Evolutionary conservation across 2,113 vertebrate genomes (phyloP).

Genomic region (Morone saxatilis): DNA sequence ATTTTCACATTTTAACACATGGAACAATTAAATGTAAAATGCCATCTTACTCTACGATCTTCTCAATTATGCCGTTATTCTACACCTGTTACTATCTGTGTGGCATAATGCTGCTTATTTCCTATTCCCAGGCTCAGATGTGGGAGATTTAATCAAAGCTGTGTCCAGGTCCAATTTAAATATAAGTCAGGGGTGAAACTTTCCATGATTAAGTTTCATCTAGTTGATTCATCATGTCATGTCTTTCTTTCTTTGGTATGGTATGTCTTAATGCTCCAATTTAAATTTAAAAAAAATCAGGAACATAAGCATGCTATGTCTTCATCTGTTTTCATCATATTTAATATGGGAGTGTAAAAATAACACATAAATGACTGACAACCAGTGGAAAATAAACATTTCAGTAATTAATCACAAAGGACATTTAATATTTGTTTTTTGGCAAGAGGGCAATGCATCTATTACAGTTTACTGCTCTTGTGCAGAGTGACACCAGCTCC

Average conservation of each 20-base stretch:
- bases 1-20: neutral
- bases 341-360: neutral
- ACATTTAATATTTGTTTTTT: slow-evolving; percentile 5
- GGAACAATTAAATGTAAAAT: neutral
- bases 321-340: neutral
- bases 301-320: neutral
- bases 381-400: slow-evolving; percentile 19
- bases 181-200: neutral
- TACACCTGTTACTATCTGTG: neutral
- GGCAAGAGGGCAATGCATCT: neutral
- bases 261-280: neutral
- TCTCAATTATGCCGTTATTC: too few relatives aligned
- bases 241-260: neutral
- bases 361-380: slow-evolving; percentile 4
- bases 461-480: slow-evolving; percentile 35
- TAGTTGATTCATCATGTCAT: neutral
- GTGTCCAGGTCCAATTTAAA: neutral
- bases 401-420: slow-evolving; percentile 52
- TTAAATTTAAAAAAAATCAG: neutral
- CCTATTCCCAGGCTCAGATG: neutral
- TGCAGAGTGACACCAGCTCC: slow-evolving; percentile 26
- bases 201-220: neutral
- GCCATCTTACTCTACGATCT: neutral
- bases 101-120: neutral
- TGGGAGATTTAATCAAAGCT: neutral